Evolutionary conservation across 2,113 vertebrate genomes (phyloP), one percentile per base, ranked within the genome.

Genomic region (Cisticola juncidis): DNA sequence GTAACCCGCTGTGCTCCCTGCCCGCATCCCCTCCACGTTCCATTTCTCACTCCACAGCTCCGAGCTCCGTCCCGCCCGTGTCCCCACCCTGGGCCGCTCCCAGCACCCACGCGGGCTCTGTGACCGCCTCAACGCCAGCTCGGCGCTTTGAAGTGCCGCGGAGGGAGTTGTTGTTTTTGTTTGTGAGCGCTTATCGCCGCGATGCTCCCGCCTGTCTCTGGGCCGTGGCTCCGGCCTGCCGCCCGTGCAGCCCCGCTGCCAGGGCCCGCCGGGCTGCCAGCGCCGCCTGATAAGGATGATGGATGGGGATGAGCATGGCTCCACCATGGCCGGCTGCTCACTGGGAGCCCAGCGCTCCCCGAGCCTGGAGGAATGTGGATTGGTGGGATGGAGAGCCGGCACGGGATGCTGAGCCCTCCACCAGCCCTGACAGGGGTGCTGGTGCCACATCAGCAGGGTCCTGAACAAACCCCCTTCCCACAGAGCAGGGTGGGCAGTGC

Each of bases 261-360:
- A 97, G 95, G 98, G 97, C 93, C 97, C 60, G 48, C 97, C 13
- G 81, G 88, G 89, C 98, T 96, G 98, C 98, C 98, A 98, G 98
- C 92, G n/a, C 97, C 48, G 44, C 62, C 98, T 98, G 99, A 99
- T 99, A 99, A 99, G 99, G 97, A 96, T 99, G 99, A 99, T 99
- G 99, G 98, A 99, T 99, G 97, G 97, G 97, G 97, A 98, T 95
- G 97, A 97, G 96, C 97, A 97, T 99, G 99, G 99, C 99, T 99
- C 99, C 99, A 98, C 97, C 86, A 90, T 12, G 98, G 98, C 98
- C 98, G 74, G 84, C 96, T 84, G 97, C 98, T 98, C 98, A 98
- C 98, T 98, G 98, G 98, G 98, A 98, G 98, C 96, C 95, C 90
- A 94, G 94, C 24, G 23, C 92, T 92, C 95, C 92, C 95, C 90